These are phyloP conservation scores for Chymomyza amoena DNA, from an alignment of 2,888 invertebrate genomes.

Conservation along the genomic window DNA sequence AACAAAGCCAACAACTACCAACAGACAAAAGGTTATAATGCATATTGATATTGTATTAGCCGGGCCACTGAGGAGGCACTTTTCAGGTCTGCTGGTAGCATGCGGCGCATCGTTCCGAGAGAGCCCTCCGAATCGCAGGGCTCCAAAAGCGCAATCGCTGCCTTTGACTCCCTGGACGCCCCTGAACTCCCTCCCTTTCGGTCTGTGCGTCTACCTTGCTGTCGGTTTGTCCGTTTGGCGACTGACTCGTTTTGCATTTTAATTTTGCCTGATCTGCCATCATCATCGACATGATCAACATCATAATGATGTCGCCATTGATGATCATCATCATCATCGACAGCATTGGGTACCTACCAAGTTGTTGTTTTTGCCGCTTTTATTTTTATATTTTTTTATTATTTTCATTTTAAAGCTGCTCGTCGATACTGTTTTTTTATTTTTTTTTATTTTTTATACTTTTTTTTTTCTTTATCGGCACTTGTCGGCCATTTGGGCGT, in stretches of 20 bases:
- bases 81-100: slow-evolving; percentile 24
- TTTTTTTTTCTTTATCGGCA: slow-evolving; percentile 42
- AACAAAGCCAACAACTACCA: slow-evolving; percentile 20
- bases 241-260: slow-evolving; percentile 74
- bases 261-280: slow-evolving; percentile 58
- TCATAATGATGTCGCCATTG: slow-evolving; percentile 22
- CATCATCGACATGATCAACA: slow-evolving; percentile 43
- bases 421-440: slow-evolving; percentile 36
- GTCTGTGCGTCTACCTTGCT: background rate
- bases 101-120: slow-evolving; percentile 41
- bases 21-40: background rate
- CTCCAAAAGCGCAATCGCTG: slow-evolving; percentile 2
- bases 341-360: background rate
- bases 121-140: slow-evolving; percentile 15
- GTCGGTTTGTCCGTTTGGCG: slow-evolving; percentile 12
- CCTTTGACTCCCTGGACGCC: slow-evolving; percentile 40
- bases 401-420: slow-evolving; percentile 67
- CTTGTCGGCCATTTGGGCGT: slow-evolving; percentile 55
- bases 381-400: slow-evolving; percentile 65
- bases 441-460: slow-evolving; percentile 26
- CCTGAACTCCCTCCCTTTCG: too few species aligned
- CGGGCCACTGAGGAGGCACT: background rate
- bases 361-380: slow-evolving; percentile 18
- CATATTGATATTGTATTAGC: slow-evolving; percentile 61
- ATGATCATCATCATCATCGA: background rate